Evolutionary conservation across 2,888 invertebrate species (phyloP).

Genomic region (Agrochola litura): DNA sequence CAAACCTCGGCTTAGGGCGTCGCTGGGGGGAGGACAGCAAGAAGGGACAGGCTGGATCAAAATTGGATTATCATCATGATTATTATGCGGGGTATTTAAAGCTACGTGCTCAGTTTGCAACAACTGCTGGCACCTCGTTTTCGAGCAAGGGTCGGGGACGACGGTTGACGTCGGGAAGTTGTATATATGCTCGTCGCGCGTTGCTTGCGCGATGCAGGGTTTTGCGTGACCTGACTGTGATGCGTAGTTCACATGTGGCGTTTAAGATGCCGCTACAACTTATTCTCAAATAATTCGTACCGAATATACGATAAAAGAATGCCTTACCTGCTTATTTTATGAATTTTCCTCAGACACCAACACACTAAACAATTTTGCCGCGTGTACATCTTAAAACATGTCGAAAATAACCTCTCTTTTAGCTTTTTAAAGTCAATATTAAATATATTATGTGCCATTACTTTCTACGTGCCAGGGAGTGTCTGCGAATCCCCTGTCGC

Average conservation of each 20-base stretch:
- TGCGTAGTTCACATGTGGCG: background rate
- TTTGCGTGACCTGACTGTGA: background rate
- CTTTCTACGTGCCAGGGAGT: constrained; percentile 61
- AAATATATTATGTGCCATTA: constrained; percentile 65
- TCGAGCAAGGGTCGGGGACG: too few relatives aligned
- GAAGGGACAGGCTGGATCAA: too few relatives aligned
- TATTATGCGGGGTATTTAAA: too few relatives aligned
- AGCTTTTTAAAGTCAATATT: constrained; percentile 58
- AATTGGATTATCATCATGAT: too few relatives aligned
- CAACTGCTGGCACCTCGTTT: too few relatives aligned
- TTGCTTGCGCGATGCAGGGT: background rate
- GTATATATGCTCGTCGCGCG: too few relatives aligned
- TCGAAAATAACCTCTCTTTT: constrained; percentile 74
- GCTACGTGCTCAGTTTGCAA: too few relatives aligned
- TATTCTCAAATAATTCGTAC: too few relatives aligned
- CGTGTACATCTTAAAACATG: constrained; percentile 64
- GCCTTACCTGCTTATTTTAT: background rate
- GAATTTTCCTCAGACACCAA: background rate
- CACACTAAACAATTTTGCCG: constrained; percentile 14
- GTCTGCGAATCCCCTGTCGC: constrained; percentile 31
- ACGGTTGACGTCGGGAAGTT: background rate
- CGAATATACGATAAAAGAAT: too few relatives aligned
- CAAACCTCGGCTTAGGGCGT: too few relatives aligned
- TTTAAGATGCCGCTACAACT: background rate
- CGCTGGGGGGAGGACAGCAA: too few relatives aligned